Evolutionary conservation across 2,888 invertebrate species (phyloP), one percentile per base, ranked within the genome.

Genomic region (Sclerodermus sp.): DNA sequence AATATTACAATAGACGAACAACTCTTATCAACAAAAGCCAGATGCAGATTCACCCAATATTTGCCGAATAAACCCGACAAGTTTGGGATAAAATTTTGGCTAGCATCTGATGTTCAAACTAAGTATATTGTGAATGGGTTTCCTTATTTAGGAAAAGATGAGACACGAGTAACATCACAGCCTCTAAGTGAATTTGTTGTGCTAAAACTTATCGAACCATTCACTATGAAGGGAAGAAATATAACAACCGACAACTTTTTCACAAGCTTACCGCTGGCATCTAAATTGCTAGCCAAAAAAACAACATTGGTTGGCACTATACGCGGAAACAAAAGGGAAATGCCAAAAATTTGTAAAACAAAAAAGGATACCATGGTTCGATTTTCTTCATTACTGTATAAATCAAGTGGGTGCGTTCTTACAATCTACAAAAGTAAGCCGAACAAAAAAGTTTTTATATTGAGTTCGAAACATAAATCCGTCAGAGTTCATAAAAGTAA

Each of bases 31-130:
- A 53, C 58, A 1, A 66, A 62, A 36, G 47, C 56, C 12, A 46
- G 46, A 43, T 44, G 47, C 41, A 47, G 40, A 16, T 47, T 47
- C 17, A 47, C 47, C 3, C 45, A 45, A 30, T 45, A 45, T 31
- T 12, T 38, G 45, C 49, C 45, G 23, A 44, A 44, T 29, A 34
- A 49, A 41, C 49, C 49, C 6, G 13, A 69, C 44, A 71, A 70
- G 54, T 71, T 68, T 65, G 67, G 66, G 8, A 66, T 66, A 37
- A 66, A 53, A 41, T 56, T 48, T 45, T 59, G 55, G 53, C 14
- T 55, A 5, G 59, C 55, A 13, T 49, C 50, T 6, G 59, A 57
- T n/a, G 36, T 41, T 9, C 23, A 50, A 29, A 45, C 42, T 1
- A 51, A 51, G 29, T 56, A 56, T 36, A 17, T 53, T 10, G 13